These are phyloP conservation scores for Anableps anableps DNA, from an alignment of 2,797 vertebrate genomes.

Conservation along the genomic window DNA sequence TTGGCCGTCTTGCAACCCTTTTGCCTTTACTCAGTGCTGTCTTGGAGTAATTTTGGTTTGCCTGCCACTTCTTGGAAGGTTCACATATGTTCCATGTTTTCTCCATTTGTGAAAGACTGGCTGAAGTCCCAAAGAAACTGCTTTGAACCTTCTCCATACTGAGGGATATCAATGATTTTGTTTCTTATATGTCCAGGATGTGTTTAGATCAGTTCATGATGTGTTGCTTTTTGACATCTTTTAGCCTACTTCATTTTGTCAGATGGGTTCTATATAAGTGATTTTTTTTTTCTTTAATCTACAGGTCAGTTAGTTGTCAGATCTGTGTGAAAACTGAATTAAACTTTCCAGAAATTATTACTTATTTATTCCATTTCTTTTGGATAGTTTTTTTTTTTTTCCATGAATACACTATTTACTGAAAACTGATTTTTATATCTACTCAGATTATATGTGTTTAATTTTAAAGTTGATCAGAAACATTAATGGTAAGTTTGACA, in stretches of 20 bases:
- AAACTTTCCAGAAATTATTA: neutral
- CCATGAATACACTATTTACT: neutral
- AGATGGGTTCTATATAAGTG: neutral
- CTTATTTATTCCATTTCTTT: neutral
- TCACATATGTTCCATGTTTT: too few species aligned
- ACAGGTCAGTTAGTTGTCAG: neutral
- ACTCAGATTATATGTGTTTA: neutral
- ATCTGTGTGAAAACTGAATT: too few species aligned
- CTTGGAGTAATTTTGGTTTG: too few species aligned
- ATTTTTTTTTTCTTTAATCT: neutral
- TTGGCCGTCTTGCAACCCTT: too few species aligned
- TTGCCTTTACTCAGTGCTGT: too few species aligned
- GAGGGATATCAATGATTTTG: neutral
- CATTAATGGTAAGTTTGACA: neutral
- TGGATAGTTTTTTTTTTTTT: neutral
- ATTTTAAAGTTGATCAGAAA: neutral
- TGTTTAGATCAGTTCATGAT: neutral
- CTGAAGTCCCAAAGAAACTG: too few species aligned
- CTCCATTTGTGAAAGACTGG: too few species aligned
- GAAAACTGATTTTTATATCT: neutral
- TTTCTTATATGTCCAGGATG: neutral
- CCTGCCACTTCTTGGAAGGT: too few species aligned
- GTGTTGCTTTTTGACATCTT: neutral
- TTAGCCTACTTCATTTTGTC: neutral
- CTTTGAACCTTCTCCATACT: too few species aligned